A percentile compares a stretch with the other conserved stretches of the same genome.
These are phyloP conservation scores for Strigamia crassipes DNA, from an alignment of 2,888 invertebrate genomes.

Conservation along the genomic window DNA sequence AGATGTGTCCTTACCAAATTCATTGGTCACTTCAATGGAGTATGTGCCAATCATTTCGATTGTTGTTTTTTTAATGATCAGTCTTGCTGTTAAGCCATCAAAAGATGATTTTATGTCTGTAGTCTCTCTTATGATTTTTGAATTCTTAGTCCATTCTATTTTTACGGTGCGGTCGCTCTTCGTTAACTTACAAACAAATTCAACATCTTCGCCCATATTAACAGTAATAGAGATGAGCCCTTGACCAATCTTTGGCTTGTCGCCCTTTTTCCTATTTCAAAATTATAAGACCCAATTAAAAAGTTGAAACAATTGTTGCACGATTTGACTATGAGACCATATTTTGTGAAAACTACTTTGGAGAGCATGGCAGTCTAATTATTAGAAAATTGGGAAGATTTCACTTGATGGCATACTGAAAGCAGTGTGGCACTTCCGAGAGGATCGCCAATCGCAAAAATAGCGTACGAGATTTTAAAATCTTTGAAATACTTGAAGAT, in stretches of 20 bases:
- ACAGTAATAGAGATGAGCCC: conserved; percentile 63
- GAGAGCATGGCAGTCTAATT: no score
- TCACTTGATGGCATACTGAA: no score
- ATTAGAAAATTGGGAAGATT: no score
- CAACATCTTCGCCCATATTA: conserved; percentile 75
- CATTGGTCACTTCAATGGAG: conserved; percentile 84
- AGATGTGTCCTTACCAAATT: conserved; percentile 86
- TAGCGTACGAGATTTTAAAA: no score
- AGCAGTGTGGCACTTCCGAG: no score
- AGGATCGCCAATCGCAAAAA: no score
- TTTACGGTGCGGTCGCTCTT: conserved; percentile 77
- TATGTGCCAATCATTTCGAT: conserved; percentile 78
- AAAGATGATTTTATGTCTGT: conserved; percentile 78
- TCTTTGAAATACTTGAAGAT: no score
- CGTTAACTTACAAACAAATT: conserved; percentile 75
- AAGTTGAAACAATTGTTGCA: neutral
- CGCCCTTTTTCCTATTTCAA: conserved; percentile 63
- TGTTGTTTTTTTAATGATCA: conserved; percentile 77
- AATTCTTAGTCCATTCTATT: conserved; percentile 77
- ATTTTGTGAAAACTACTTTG: no score
- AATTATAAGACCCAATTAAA: neutral
- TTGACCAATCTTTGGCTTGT: conserved; percentile 69
- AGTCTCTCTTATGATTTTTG: conserved; percentile 75
- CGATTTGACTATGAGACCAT: no score
- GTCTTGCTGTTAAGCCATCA: conserved; percentile 78